phyloP scores from a whole-genome alignment of 2,888 invertebrate genomes.

The Adelognathus sp. region DNA sequence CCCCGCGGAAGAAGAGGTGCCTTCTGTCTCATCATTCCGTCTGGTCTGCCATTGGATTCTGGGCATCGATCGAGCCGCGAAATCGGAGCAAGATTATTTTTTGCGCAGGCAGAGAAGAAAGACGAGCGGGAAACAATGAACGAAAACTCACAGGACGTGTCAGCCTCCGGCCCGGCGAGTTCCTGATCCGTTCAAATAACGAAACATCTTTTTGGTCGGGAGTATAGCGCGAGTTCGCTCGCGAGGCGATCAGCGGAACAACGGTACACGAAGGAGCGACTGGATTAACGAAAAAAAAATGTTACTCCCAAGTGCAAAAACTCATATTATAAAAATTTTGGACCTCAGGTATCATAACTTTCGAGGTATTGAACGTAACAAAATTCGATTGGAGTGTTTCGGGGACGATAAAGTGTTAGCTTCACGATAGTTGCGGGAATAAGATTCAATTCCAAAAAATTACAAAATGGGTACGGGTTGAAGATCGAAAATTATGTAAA shows the following conservation, averaged over 20 bases:
- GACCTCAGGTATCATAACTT: no score
- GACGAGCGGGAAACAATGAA: constrained; percentile 66
- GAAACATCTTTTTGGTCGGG: constrained; percentile 76
- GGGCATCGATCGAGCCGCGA: constrained; percentile 5
- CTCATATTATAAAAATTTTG: no score
- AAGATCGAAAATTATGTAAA: no score
- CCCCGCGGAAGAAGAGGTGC: constrained; percentile 8
- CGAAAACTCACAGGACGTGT: constrained; percentile 76
- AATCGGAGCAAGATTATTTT: constrained; percentile 76
- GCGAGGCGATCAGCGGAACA: constrained; percentile 30
- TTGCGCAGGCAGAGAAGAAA: constrained; percentile 47
- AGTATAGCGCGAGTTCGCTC: constrained; percentile 45
- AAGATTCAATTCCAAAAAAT: no score
- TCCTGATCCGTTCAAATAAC: constrained; percentile 81
- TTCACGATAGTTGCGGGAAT: no score
- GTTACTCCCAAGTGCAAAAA: no score
- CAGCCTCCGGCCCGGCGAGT: constrained; percentile 74
- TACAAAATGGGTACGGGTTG: no score
- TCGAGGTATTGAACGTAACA: no score
- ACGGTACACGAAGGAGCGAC: constrained; percentile 44
- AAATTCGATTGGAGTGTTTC: no score
- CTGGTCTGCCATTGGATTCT: background rate
- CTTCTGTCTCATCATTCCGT: background rate
- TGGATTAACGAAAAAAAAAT: constrained; percentile 80
- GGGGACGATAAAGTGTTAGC: no score